These are phyloP conservation scores for Chrysochloris asiatica DNA, from an alignment of 2,113 vertebrate species.

Conservation along the genomic window DNA sequence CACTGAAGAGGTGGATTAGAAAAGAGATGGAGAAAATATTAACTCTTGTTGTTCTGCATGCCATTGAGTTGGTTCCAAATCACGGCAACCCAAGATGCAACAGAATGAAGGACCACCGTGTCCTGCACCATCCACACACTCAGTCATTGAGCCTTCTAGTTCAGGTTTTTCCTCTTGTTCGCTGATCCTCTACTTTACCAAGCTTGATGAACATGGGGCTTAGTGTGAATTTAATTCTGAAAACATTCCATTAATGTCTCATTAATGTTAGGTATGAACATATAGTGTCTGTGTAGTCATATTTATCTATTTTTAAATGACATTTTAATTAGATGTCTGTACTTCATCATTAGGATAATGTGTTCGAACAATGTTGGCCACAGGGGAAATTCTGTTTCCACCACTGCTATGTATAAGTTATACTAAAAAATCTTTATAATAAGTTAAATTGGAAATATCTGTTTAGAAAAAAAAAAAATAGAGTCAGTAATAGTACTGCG, in stretches of 20 bases:
- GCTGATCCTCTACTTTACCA: neutral
- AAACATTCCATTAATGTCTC: neutral
- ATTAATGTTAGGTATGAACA: no score
- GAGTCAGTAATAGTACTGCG: no score
- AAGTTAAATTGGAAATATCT: neutral
- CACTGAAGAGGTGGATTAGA: neutral
- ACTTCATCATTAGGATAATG: neutral
- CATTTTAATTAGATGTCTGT: neutral
- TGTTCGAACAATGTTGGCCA: neutral
- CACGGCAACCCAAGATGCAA: neutral
- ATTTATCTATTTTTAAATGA: neutral
- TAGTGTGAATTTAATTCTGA: neutral
- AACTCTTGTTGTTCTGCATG: no score
- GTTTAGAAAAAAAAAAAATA: neutral
- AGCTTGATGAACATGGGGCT: neutral
- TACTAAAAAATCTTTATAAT: neutral
- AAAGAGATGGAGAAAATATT: neutral
- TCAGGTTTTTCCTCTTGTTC: neutral
- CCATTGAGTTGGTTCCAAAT: neutral
- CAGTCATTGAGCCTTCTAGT: neutral
- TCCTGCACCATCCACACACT: neutral
- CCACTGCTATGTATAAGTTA: neutral
- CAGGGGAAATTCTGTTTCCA: slow-evolving; percentile 5
- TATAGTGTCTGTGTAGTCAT: neutral
- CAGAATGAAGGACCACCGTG: neutral